A percentile compares a stretch with the other conserved stretches of the same genome.
These are phyloP conservation scores for Tokudaia muenninki DNA, from an alignment of 2,797 vertebrate genomes.

Conservation along the genomic window DNA sequence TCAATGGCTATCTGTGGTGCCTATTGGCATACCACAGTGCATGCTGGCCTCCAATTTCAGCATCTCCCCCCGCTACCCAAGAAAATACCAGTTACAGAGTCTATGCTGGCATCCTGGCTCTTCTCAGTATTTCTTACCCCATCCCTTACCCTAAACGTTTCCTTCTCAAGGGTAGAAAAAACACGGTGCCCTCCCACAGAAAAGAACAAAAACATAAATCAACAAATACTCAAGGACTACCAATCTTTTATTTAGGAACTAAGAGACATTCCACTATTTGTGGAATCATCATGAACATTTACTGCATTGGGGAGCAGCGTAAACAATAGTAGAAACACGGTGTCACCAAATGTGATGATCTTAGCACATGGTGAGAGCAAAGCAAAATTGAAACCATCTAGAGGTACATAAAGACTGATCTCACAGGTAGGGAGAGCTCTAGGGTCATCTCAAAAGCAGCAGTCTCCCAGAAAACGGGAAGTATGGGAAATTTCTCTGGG, in stretches of 20 bases:
- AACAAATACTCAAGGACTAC: not conserved
- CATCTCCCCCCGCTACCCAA: not conserved
- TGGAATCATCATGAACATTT: not conserved
- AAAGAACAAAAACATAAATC: not conserved
- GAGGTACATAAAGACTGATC: not conserved
- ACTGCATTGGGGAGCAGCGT: no score
- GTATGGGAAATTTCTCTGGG: not conserved
- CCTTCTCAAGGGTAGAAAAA: not conserved
- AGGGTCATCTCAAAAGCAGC: not conserved
- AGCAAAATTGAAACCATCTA: not conserved
- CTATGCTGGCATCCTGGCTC: not conserved
- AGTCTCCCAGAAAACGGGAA: not conserved
- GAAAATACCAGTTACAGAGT: not conserved
- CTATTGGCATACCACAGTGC: not conserved
- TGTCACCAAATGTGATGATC: not conserved
- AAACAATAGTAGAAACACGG: not conserved
- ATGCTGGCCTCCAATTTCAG: not conserved
- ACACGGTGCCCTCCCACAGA: not conserved
- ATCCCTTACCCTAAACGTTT: not conserved
- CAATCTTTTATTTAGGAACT: not conserved
- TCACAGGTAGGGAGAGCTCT: not conserved
- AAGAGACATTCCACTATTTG: not conserved
- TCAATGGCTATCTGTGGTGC: not conserved
- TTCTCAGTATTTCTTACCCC: not conserved
- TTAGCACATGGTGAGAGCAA: not conserved